Evolutionary conservation across 1,140 invertebrate genomes (phyloP).

Genomic region (Zophobas atratus): DNA sequence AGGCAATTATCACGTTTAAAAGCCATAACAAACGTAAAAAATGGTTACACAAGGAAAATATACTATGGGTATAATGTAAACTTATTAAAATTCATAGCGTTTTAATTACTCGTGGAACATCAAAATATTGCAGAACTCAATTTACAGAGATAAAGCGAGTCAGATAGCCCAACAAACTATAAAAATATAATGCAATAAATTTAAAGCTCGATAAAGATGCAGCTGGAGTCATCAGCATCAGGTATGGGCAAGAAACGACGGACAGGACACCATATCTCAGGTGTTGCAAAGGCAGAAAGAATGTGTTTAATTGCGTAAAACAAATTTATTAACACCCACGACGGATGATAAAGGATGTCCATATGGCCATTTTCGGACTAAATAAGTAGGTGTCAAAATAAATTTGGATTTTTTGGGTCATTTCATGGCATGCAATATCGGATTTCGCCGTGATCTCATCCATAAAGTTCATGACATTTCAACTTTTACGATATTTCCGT

Average conservation of each 20-base stretch:
- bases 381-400: slow-evolving; percentile 4
- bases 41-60: slow-evolving; percentile 1
- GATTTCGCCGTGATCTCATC: slow-evolving; percentile 17
- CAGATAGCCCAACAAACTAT: slow-evolving; percentile 9
- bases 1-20: slow-evolving; percentile 6
- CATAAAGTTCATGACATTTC: slow-evolving; percentile 20
- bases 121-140: slow-evolving; percentile 29
- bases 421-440: slow-evolving; percentile 1
- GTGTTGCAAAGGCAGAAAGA: neutral
- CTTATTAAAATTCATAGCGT: slow-evolving; percentile 36
- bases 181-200: slow-evolving; percentile 37
- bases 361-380: neutral
- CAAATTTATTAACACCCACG: slow-evolving; percentile 4
- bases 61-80: slow-evolving; percentile 11
- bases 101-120: slow-evolving; percentile 22
- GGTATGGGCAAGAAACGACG: neutral
- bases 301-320: slow-evolving; percentile 11
- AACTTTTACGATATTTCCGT: neutral
- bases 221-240: slow-evolving; percentile 17
- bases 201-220: slow-evolving; percentile 14
- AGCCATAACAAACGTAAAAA: slow-evolving; percentile 6
- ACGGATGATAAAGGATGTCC: slow-evolving; percentile 2
- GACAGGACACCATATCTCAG: neutral
- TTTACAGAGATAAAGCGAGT: slow-evolving; percentile 12
- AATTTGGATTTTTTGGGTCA: slow-evolving; percentile 7